Evolutionary conservation across 2,113 vertebrate species (phyloP).

Genomic region (Microtus montanus): DNA sequence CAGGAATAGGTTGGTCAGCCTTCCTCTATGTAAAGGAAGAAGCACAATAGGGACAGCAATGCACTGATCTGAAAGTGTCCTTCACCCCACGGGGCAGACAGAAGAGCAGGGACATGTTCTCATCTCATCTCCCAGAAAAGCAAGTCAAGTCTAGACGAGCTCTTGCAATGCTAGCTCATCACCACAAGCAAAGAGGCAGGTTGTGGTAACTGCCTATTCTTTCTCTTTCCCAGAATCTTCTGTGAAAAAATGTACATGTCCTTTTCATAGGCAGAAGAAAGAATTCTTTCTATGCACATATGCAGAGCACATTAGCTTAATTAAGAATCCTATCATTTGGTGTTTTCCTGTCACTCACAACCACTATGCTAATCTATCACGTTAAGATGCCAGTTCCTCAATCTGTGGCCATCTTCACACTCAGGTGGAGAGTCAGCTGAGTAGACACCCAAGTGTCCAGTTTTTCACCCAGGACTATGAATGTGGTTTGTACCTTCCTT

Average conservation of each 20-base stretch:
- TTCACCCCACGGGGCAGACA: rapidly evolving
- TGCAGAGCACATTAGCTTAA: neutral
- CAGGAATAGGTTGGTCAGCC: no score
- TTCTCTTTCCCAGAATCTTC: no score
- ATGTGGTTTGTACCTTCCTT: rapidly evolving
- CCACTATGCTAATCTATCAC: neutral
- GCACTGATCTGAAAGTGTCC: rapidly evolving
- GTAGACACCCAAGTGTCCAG: neutral
- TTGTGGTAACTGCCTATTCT: rapidly evolving
- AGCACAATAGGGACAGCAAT: rapidly evolving
- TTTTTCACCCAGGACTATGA: no score
- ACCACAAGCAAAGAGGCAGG: neutral
- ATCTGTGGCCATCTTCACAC: neutral
- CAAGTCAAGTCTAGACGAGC: neutral
- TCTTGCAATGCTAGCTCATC: neutral
- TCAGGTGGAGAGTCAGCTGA: neutral
- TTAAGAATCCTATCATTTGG: neutral
- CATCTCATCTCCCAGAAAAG: neutral
- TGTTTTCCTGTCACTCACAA: neutral
- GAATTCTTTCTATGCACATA: neutral
- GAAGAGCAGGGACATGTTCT: neutral
- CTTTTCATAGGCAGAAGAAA: neutral
- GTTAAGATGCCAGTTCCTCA: neutral
- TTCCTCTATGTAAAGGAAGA: neutral
- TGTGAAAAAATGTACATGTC: neutral